Evolutionary conservation across 2,888 invertebrate genomes (phyloP), one percentile per base, ranked within the genome.

Genomic region (Erebia epiphron): DNA sequence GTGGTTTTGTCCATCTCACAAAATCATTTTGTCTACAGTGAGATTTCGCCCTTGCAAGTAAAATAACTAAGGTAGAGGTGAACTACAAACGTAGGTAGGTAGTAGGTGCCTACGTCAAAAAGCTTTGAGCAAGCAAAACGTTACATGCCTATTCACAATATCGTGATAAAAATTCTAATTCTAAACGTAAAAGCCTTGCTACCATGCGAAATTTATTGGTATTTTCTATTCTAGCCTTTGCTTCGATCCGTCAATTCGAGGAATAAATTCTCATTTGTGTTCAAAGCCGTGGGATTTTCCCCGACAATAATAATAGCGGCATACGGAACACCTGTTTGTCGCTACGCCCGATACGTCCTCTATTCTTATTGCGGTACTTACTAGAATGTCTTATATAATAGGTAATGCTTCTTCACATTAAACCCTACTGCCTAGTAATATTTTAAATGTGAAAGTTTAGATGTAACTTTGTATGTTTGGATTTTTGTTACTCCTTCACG

Each of bases 271-370:
- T 49, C 61, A 49, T 71, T 68, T 66, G 52, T 65, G 54, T 41
- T 65, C 56, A 66, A 68, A 68, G 65, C 46, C 52, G n/a, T 54
- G 52, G 65, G 65, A 66, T 62, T 68, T 71, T 49, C 61, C 54
- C 16, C 41, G 8, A 18, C 35, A 21, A 43, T 66, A 65, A 68
- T 52, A 66, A 66, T 49, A 49, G 46, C 18, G 57, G 56, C 68
- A 18, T 46, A 62, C 56, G 46, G 56, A 62, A 68, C 61, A 66
- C 66, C 68, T 71, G 68, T 67, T 66, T 65, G 61, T 66, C 60
- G 56, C n/a, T 65, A 71, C 56, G 61, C 54, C 61, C 46, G 21
- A 62, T 65, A 68, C 50, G 52, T 65, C 50, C 52, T 57, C 35
- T 50, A 41, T 61, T 67, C 43, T 18, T 66, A 61, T 66, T 66